Base-by-base conservation (phyloP, 2,888 invertebrate genomes). In the Drosophila subsilvestris region DNA sequence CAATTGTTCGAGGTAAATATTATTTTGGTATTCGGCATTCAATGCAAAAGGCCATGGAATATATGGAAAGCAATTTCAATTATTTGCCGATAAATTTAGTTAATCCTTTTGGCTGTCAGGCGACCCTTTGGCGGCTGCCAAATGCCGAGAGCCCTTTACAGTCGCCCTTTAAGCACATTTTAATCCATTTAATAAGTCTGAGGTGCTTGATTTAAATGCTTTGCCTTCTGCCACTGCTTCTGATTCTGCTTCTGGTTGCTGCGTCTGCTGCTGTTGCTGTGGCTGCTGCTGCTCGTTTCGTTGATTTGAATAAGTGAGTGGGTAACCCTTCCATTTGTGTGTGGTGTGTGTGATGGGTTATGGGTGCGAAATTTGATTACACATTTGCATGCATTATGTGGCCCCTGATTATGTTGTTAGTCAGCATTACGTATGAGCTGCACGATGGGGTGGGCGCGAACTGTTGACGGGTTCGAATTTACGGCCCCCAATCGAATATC, bases 221-320 rank as follows among this genome's bases (percentile, higher is more conserved):
- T 68, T 62, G 51, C 56, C 58, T 42, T 49, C 55, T 48, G 20
- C 20, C 20, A 20, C 20, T 2, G 20, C 20, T 9, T 12, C 56
- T 25, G 6, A 25, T 37, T 10, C 10, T 29, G 29, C 2, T 10
- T 18, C 8, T 18, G 29, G 22, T 29, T 67, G 42, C 12, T 22
- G 22, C 9, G 4, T 42, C 63, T 54, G 43, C 8, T n/a, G 42
- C 14, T 47, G 29, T 29, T 67, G 25, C 18, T 29, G 22, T 18
- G 32, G 37, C 8, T 32, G n/a, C 3, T 48, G 49, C 44, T 66
- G 55, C 49, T 67, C 56, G 72, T 67, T 79, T 58, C 65, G 79
- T 69, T 75, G 71, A 76, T 71, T 75, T 73, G 65, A 74, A 87
- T 81, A 78, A 74, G 58, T 84, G 78, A 87, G 79, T 84, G 66